These are phyloP conservation scores for Lutjanus erythropterus DNA, from an alignment of 2,113 vertebrate species.

Conservation along the genomic window DNA sequence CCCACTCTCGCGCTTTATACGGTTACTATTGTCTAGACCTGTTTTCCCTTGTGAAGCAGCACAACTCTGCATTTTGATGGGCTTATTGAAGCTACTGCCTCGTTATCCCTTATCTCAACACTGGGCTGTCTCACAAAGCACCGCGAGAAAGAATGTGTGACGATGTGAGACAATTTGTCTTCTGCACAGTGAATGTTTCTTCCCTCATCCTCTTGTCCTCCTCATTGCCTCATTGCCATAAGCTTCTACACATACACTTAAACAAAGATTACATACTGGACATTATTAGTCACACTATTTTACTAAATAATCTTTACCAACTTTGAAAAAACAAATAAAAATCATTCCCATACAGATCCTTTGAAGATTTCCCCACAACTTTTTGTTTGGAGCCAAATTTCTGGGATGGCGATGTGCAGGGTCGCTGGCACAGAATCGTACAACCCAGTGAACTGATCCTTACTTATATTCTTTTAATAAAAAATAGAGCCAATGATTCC, in stretches of 20 bases:
- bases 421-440: not conserved
- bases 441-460: not conserved
- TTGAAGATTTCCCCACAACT: not conserved
- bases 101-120: conserved; percentile 66
- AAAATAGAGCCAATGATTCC: not conserved
- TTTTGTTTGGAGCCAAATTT: conserved; percentile 6
- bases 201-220: conserved; percentile 8
- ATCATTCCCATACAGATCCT: not conserved
- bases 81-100: conserved; percentile 63
- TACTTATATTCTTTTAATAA: not conserved
- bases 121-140: conserved; percentile 46
- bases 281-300: not conserved
- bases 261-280: not conserved
- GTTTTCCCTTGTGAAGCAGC: conserved; percentile 57
- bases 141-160: conserved; percentile 18
- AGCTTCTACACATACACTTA: not conserved
- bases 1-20: conserved; percentile 32
- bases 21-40: conserved; percentile 60
- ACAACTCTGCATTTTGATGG: conserved; percentile 60
- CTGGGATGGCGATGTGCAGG: not conserved
- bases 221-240: not conserved
- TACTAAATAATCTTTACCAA: too few relatives aligned
- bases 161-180: conserved; percentile 29
- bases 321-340: not conserved
- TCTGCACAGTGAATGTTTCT: conserved; percentile 7